phyloP scores from a whole-genome alignment of 2,888 invertebrate species.

The Microctonus hyperodae region DNA sequence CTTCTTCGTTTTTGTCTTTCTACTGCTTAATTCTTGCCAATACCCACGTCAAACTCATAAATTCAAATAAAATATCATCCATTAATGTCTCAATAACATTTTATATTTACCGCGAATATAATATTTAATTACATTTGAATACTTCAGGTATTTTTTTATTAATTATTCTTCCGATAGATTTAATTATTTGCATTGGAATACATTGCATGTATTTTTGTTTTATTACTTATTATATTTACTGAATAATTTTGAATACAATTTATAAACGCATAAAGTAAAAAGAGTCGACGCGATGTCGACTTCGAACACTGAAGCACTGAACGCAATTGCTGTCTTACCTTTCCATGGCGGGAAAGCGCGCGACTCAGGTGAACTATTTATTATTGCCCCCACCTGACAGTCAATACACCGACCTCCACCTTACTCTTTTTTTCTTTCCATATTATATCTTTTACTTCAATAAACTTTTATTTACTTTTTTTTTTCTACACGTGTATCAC shows the following conservation, averaged over 20 bases:
- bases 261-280: slow-evolving; percentile 26
- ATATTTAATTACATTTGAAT: no score
- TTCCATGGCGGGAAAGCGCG: slow-evolving; percentile 34
- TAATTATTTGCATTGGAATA: not conserved
- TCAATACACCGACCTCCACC: slow-evolving; percentile 29
- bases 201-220: not conserved
- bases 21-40: no score
- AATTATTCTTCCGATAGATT: no score
- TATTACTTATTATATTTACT: no score
- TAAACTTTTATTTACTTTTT: no score
- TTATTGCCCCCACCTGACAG: slow-evolving; percentile 52
- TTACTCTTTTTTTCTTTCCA: slow-evolving; percentile 23
- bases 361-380: slow-evolving; percentile 60
- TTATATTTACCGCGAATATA: no score
- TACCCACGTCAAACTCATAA: no score
- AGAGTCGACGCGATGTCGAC: slow-evolving; percentile 54
- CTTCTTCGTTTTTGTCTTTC: not conserved
- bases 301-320: slow-evolving; percentile 51
- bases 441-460: not conserved
- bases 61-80: no score
- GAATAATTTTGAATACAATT: not conserved
- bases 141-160: no score
- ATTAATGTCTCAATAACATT: no score
- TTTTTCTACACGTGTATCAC: no score
- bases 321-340: slow-evolving; percentile 33